Evolutionary conservation across 2,797 vertebrate species (phyloP).

Genomic region (Meriones psammophilus): DNA sequence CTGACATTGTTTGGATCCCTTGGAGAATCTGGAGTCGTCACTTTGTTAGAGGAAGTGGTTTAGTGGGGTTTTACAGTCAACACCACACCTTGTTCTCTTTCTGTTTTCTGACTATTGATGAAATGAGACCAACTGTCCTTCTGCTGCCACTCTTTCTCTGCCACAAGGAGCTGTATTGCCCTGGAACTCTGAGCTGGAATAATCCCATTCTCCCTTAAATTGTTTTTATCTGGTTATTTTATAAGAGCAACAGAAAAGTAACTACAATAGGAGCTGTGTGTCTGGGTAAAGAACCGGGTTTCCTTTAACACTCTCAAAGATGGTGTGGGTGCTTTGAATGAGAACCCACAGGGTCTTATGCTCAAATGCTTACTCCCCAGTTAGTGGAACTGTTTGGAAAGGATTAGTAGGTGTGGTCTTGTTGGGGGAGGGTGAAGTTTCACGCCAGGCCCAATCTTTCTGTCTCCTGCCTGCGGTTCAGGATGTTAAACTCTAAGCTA

Average conservation of each 20-base stretch:
- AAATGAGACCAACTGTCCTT: neutral
- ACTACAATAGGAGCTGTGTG: neutral
- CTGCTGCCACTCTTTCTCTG: neutral
- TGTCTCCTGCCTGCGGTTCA: neutral
- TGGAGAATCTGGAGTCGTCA: too few relatives aligned
- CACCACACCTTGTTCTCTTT: neutral
- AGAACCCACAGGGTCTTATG: neutral
- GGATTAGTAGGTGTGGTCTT: neutral
- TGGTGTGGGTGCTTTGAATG: neutral
- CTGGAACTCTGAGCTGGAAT: neutral
- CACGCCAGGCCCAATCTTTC: neutral
- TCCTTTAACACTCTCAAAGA: neutral
- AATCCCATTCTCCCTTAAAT: neutral
- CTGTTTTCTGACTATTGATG: neutral
- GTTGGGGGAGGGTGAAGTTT: neutral
- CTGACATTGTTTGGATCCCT: neutral
- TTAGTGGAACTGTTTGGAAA: neutral
- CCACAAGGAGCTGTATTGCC: neutral
- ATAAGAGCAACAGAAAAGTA: neutral
- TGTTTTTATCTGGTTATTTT: neutral
- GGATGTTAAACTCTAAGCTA: neutral
- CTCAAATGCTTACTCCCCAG: neutral
- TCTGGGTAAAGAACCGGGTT: fast-evolving
- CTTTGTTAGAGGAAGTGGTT: neutral
- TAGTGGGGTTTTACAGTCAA: too few relatives aligned